Evolutionary conservation across 92 coral and sea anemone species (phyloP).

Genomic region (Virgularia gustaviana): DNA sequence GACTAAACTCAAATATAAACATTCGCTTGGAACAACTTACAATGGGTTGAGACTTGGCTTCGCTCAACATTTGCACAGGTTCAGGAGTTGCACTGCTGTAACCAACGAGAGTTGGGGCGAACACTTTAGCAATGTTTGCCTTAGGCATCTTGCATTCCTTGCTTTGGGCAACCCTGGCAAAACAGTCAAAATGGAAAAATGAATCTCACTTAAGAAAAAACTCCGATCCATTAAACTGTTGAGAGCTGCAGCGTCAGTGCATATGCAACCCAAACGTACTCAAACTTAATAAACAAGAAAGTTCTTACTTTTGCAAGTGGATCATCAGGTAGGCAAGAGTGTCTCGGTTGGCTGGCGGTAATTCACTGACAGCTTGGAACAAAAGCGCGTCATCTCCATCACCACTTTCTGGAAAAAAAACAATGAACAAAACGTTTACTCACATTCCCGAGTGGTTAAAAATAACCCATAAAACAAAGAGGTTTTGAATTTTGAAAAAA

Average conservation of each 20-base stretch:
- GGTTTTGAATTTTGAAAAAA: background rate
- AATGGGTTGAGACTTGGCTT: constrained; percentile 74
- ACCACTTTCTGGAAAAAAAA: constrained; percentile 52
- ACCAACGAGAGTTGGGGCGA: constrained; percentile 88
- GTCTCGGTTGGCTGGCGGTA: constrained; percentile 94
- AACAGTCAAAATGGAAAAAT: no score
- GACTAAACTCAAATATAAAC: background rate
- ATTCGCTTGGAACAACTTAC: constrained; percentile 38
- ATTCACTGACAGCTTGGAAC: constrained; percentile 97
- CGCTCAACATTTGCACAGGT: constrained; percentile 85
- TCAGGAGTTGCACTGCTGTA: constrained; percentile 70
- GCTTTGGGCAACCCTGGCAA: constrained; percentile 80
- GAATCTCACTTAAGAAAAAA: no score
- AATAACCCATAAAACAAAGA: background rate
- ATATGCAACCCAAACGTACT: no score
- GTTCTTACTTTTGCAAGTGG: constrained; percentile 81
- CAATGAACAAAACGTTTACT: background rate
- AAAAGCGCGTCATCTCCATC: constrained; percentile 84
- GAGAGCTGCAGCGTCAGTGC: no score
- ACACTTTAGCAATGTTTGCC: constrained; percentile 77
- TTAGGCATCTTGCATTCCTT: constrained; percentile 85
- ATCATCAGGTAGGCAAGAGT: constrained; percentile 75
- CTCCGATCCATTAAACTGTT: no score
- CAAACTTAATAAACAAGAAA: background rate
- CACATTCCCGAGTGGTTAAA: background rate